phyloP scores from a whole-genome alignment of 1,140 invertebrate species.

The Portunus trituberculatus region DNA sequence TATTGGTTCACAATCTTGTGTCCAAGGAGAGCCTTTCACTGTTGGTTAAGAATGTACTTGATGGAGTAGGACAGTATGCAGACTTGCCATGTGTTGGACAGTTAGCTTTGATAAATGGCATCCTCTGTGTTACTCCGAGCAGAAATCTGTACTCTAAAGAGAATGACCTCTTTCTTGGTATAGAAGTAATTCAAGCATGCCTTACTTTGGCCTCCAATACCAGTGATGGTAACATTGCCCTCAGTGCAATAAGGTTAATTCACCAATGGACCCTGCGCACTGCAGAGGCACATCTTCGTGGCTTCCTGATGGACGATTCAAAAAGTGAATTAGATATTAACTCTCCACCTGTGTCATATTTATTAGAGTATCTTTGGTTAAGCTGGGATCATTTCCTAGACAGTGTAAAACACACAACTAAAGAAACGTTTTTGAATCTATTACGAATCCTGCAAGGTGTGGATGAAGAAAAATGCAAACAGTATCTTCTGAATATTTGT shows the following conservation, averaged over 20 bases:
- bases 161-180: conserved; percentile 41
- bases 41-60: conserved; percentile 39
- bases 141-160: not conserved
- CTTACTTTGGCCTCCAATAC: conserved; percentile 36
- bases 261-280: conserved; percentile 68
- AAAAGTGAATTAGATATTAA: not conserved
- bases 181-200: conserved; percentile 56
- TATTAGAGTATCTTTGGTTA: conserved; percentile 66
- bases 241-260: conserved; percentile 59
- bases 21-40: not conserved
- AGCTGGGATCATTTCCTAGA: conserved; percentile 70
- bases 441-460: conserved; percentile 47
- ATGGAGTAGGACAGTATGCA: conserved; percentile 38
- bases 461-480: conserved; percentile 40
- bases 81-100: conserved; percentile 52
- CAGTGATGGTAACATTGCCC: conserved; percentile 63
- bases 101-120: conserved; percentile 66
- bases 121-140: conserved; percentile 56
- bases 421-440: conserved; percentile 64
- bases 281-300: conserved; percentile 53
- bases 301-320: not conserved
- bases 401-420: conserved; percentile 65
- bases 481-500: conserved; percentile 50
- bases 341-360: conserved; percentile 28
- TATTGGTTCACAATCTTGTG: not conserved